A percentile compares a stretch with the other conserved stretches of the same genome.
Conservation (phyloP, 2,888 invertebrate species). For the Macrophya annulata region DNA sequence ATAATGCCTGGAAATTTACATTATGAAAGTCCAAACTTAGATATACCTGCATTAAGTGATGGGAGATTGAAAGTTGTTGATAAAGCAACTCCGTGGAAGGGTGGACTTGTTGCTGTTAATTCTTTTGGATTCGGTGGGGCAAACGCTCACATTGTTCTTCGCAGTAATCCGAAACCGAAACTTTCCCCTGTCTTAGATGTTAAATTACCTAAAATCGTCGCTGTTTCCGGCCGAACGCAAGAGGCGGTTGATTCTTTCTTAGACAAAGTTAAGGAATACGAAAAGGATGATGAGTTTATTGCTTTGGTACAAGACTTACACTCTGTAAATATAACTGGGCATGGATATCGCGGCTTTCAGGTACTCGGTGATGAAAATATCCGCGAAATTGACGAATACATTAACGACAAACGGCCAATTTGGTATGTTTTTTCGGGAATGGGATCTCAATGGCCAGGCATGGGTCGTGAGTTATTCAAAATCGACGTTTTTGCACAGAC, state of each 20-base stretch:
- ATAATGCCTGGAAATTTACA: constrained; percentile 96
- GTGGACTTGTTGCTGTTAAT: constrained; percentile 96
- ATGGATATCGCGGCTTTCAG: constrained; percentile 91
- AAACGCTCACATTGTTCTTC: constrained; percentile 94
- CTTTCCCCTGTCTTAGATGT: constrained; percentile 81
- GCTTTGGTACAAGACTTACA: constrained; percentile 90
- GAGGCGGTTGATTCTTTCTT: constrained; percentile 87
- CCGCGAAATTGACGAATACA: constrained; percentile 80
- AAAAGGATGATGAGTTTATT: constrained; percentile 87
- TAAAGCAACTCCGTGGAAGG: constrained; percentile 91
- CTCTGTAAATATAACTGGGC: constrained; percentile 86
- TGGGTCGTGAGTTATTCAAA: constrained; percentile 93
- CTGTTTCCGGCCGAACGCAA: constrained; percentile 93
- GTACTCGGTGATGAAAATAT: constrained; percentile 83
- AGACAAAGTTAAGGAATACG: constrained; percentile 83
- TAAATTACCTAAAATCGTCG: constrained; percentile 85
- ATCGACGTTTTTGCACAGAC: constrained; percentile 91
- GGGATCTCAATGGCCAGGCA: constrained; percentile 99
- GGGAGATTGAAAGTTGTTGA: constrained; percentile 96
- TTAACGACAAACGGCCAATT: constrained; percentile 87
- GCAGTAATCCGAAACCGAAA: constrained; percentile 89
- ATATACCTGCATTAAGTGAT: constrained; percentile 94
- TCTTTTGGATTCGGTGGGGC: constrained; percentile 99
- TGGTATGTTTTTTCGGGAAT: constrained; percentile 99
- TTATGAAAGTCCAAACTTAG: constrained; percentile 91